Base-by-base conservation (phyloP, 1,140 invertebrate genomes). In the Asobara japonica region DNA sequence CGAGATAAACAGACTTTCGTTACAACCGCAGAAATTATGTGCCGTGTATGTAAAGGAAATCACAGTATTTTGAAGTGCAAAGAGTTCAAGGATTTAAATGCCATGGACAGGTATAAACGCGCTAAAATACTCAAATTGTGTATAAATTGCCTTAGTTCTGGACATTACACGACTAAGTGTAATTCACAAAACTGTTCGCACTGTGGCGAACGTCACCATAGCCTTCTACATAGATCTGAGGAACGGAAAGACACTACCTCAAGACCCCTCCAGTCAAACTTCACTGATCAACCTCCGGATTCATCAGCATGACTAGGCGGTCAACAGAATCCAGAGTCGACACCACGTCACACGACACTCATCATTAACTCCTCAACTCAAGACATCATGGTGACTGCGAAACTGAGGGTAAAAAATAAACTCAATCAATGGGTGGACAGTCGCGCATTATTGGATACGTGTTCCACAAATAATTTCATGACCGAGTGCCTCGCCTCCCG, bases 141-240 rank as follows among this genome's bases (percentile, higher is more conserved):
- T 69, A 74, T 61, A 22, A 79, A 78, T 66, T 78, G 77, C 60
- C 73, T 78, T 33, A 6, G 51, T 3, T 16, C 31, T 3, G 71
- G 68, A 36, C 77, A 79, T 68, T 22, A 60, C 25, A 48, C 62
- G 5, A 38, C 33, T 1, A 65, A 61, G 33, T 77, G 76, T 60
- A 74, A 16, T 36, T 41, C 61, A 18, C 11, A 45, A 30, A 27
- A 29, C 7, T 77, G 72, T 36, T 27, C 27, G 6, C 10, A 0
- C 16, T 77, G 76, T 64, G 22, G 56, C 6, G 38, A 30, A 5
- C 31, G 45, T 20, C 76, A 77, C 72, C 72, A 75, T 51, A 56
- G 38, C 0, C 64, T 69, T 25, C 71, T 78, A 29, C 73, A 78
- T 71, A 36, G 67, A 16, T 4, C 36, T 13, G 36, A 38, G n/a